phyloP scores from a whole-genome alignment of 2,888 invertebrate species.

The Nipponacmea schrenckii region DNA sequence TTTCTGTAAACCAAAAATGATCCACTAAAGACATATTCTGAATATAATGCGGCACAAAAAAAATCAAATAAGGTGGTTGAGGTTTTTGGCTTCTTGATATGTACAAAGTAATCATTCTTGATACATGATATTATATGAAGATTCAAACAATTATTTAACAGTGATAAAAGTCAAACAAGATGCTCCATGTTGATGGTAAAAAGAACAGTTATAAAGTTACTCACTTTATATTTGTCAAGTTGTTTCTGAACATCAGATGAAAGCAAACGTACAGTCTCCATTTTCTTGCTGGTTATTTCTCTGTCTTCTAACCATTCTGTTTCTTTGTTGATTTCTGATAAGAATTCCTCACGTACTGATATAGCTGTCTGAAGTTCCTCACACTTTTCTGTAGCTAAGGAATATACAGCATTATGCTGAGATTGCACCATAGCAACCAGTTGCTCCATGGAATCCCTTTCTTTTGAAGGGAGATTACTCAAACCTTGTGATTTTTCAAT shows the following conservation, averaged over 20 bases:
- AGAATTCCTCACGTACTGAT: conserved; percentile 77
- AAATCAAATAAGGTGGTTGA: too few species aligned
- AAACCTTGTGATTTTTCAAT: conserved; percentile 46
- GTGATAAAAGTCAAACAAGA: too few species aligned
- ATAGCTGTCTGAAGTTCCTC: conserved; percentile 76
- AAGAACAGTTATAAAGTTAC: neutral
- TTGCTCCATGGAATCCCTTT: conserved; percentile 82
- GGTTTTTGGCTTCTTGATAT: too few species aligned
- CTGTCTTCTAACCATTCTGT: conserved; percentile 82
- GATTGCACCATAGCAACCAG: conserved; percentile 78
- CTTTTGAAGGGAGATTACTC: conserved; percentile 78
- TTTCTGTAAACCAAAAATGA: conserved; percentile 65
- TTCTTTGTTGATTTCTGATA: conserved; percentile 81
- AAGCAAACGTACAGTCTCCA: conserved; percentile 71
- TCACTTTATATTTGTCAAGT: conserved; percentile 77
- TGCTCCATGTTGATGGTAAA: too few species aligned
- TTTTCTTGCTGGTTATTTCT: conserved; percentile 40
- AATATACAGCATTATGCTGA: conserved; percentile 81
- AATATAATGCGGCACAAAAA: too few species aligned
- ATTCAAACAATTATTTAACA: too few species aligned
- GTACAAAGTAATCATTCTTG: too few species aligned
- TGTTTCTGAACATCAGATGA: conserved; percentile 84
- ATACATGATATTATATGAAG: too few species aligned
- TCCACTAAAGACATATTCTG: neutral
- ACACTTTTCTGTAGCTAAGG: conserved; percentile 67